Evolutionary conservation across 1,140 invertebrate species (phyloP).

Genomic region (Drosophila obscura): DNA sequence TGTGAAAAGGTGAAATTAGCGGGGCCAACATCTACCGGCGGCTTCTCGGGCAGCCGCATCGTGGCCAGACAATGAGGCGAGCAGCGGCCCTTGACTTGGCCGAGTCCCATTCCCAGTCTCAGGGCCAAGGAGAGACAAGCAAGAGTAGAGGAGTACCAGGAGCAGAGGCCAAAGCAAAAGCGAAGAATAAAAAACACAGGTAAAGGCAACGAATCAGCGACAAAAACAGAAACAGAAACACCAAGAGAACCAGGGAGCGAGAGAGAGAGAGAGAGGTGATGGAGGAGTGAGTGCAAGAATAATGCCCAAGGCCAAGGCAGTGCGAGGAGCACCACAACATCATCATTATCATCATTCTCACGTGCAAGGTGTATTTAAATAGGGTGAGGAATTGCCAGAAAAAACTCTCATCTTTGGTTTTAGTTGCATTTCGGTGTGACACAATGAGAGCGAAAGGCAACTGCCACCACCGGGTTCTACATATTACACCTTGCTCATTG

Average conservation of each 20-base stretch:
- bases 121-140: neutral
- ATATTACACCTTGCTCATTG: too few relatives aligned
- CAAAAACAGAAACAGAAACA: slow-evolving; percentile 56
- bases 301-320: slow-evolving; percentile 73
- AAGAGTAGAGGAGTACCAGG: neutral
- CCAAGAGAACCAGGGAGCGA: slow-evolving; percentile 22
- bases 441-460: too few relatives aligned
- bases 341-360: slow-evolving; percentile 29
- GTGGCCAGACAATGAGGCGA: slow-evolving; percentile 77
- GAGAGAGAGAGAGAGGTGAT: neutral
- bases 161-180: slow-evolving; percentile 2
- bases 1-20: slow-evolving; percentile 80
- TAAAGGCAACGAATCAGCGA: slow-evolving; percentile 61
- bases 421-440: too few relatives aligned
- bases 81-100: slow-evolving; percentile 70
- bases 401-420: too few relatives aligned
- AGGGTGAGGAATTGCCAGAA: neutral
- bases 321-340: slow-evolving; percentile 28
- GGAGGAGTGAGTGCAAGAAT: neutral
- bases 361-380: neutral
- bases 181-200: slow-evolving; percentile 48
- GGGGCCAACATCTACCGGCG: slow-evolving; percentile 28
- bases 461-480: too few relatives aligned
- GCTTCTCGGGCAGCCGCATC: slow-evolving; percentile 25
- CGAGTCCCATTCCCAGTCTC: slow-evolving; percentile 28